Evolutionary conservation across 2,797 vertebrate genomes (phyloP).

Genomic region (Nothura maculosa): DNA sequence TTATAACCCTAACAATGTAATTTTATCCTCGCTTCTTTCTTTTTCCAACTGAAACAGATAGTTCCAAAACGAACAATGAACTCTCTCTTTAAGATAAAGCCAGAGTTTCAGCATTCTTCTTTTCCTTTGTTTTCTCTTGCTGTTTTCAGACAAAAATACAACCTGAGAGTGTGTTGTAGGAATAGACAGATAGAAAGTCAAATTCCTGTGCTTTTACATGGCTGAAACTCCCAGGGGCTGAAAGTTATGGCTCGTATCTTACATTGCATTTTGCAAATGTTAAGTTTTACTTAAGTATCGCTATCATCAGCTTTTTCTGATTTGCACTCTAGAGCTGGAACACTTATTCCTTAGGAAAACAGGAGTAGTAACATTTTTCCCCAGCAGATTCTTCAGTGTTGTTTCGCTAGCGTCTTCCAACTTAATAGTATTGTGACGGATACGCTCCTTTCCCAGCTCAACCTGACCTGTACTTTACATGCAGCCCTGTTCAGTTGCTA

Average conservation of each 20-base stretch:
- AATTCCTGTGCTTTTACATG: neutral
- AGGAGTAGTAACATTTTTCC: neutral
- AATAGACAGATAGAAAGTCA: neutral
- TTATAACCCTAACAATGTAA: neutral
- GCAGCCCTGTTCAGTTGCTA: too few species aligned
- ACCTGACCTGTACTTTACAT: too few species aligned
- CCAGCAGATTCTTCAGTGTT: neutral
- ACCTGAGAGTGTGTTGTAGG: neutral
- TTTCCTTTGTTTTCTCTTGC: slow-evolving; percentile 7
- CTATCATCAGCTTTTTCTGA: neutral
- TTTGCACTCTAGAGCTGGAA: neutral
- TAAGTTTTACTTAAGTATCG: neutral
- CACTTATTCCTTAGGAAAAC: neutral
- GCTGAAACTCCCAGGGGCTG: neutral
- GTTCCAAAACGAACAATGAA: slow-evolving; percentile 19
- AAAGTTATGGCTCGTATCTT: neutral
- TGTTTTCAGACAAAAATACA: slow-evolving; percentile 22
- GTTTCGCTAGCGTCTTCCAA: neutral
- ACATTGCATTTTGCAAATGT: neutral
- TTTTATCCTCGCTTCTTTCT: neutral
- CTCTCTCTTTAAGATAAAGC: neutral
- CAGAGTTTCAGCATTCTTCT: slow-evolving; percentile 5
- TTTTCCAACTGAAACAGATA: slow-evolving; percentile 1
- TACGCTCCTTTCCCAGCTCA: too few species aligned
- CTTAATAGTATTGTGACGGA: neutral